phyloP scores from a whole-genome alignment of 64 coral and sea anemone species.

The Dendronephthya gigantea region DNA sequence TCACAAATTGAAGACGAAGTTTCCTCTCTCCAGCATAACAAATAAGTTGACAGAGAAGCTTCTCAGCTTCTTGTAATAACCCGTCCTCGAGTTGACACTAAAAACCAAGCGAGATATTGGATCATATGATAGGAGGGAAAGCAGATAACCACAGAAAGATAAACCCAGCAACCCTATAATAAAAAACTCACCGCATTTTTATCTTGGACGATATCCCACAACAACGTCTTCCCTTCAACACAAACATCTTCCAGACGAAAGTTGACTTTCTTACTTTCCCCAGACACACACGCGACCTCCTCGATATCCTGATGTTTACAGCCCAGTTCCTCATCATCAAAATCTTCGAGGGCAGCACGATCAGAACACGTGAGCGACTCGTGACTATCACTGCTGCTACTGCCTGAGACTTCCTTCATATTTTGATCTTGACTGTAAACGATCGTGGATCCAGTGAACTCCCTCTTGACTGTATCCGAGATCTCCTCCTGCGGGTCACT shows the following conservation, averaged over 20 bases:
- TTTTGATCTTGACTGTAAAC: not conserved
- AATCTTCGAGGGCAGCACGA: slow-evolving; percentile 12
- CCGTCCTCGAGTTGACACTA: slow-evolving; percentile 92
- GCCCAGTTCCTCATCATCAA: slow-evolving; percentile 52
- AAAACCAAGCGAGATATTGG: not conserved
- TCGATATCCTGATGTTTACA: slow-evolving; percentile 10
- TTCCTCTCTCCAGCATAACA: slow-evolving; percentile 96
- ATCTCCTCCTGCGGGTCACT: slow-evolving; percentile 6
- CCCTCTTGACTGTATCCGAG: not conserved
- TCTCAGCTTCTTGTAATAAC: slow-evolving; percentile 84
- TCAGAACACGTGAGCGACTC: not conserved
- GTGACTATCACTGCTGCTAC: slow-evolving; percentile 73
- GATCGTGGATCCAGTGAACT: not conserved
- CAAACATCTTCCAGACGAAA: slow-evolving; percentile 59
- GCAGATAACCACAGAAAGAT: not conserved
- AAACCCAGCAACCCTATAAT: not conserved
- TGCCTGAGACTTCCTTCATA: slow-evolving; percentile 19
- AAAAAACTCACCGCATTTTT: slow-evolving; percentile 75
- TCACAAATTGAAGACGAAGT: slow-evolving; percentile 85
- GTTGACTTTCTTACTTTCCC: not conserved
- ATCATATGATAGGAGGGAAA: not conserved
- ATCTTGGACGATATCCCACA: slow-evolving; percentile 96
- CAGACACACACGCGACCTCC: slow-evolving; percentile 30
- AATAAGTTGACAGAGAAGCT: slow-evolving; percentile 83
- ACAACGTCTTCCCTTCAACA: slow-evolving; percentile 72